A percentile compares a stretch with the other conserved stretches of the same genome.
Evolutionary conservation across 2,888 invertebrate genomes (phyloP).

Genomic region (Eugnorisma glareosa): DNA sequence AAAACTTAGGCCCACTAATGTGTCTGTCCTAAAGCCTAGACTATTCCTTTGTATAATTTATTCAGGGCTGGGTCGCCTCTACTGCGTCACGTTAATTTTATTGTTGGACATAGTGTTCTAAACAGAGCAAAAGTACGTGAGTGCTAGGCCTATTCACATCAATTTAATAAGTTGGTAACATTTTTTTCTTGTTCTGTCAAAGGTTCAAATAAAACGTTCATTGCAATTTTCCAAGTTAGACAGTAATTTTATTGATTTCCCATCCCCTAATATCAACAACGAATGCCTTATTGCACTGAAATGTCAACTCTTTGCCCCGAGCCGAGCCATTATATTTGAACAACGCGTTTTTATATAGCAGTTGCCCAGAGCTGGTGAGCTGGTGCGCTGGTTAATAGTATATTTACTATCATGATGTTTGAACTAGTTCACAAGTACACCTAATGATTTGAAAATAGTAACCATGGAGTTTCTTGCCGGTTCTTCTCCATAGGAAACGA

Average conservation of each 20-base stretch:
- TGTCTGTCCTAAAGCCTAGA: constrained; percentile 21
- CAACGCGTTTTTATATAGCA: neutral
- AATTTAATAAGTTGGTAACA: too few species aligned
- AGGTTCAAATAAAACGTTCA: too few species aligned
- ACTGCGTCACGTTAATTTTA: constrained; percentile 6
- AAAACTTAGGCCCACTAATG: constrained; percentile 40
- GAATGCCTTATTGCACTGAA: neutral
- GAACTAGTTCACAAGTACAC: neutral
- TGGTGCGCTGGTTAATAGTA: too few species aligned
- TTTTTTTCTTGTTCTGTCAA: too few species aligned
- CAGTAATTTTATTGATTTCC: too few species aligned
- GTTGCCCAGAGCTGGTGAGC: too few species aligned
- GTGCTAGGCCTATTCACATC: too few species aligned
- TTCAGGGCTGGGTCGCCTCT: constrained; percentile 9
- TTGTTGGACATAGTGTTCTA: neutral
- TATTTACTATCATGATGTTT: neutral
- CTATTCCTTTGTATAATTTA: constrained; percentile 24
- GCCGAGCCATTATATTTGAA: neutral
- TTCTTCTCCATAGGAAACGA: too few species aligned
- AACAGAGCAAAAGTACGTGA: neutral
- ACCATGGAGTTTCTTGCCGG: too few species aligned
- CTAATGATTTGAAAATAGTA: too few species aligned
- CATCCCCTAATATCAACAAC: too few species aligned
- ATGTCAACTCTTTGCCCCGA: neutral
- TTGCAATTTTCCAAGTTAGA: too few species aligned